These are phyloP conservation scores for Pseudoatta argentina DNA, from an alignment of 1,140 invertebrate species.

Conservation along the genomic window DNA sequence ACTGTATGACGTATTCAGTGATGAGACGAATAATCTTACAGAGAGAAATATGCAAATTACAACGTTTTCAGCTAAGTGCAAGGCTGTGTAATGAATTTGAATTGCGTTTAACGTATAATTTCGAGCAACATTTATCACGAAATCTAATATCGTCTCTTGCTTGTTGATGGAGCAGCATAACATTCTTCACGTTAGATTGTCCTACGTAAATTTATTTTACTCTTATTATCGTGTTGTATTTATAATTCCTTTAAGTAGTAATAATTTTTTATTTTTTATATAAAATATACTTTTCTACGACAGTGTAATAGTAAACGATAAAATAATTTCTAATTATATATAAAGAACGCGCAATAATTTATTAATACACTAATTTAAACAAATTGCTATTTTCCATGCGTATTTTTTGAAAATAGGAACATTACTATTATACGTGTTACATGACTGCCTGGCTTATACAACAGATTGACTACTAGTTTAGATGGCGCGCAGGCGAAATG, in stretches of 20 bases:
- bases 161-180: background rate
- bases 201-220: background rate
- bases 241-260: background rate
- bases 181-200: conserved; percentile 1
- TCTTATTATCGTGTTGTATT: background rate
- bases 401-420: background rate
- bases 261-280: background rate
- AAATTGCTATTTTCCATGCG: background rate
- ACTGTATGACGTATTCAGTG: conserved; percentile 34
- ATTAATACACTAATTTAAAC: conserved; percentile 7
- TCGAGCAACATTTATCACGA: conserved; percentile 25
- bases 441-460: background rate
- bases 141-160: conserved; percentile 35
- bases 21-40: conserved; percentile 51
- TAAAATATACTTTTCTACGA: background rate
- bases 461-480: conserved; percentile 22
- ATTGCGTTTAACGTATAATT: conserved; percentile 47
- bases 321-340: conserved; percentile 9
- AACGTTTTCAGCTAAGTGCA: conserved; percentile 16
- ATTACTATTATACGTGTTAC: background rate
- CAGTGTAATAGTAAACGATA: too few species aligned
- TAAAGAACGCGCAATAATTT: background rate
- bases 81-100: conserved; percentile 51
- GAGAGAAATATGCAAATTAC: conserved; percentile 53
- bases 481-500: background rate